Evolutionary conservation across 2,888 invertebrate species (phyloP), one percentile per base, ranked within the genome.

Genomic region (Trichogramma dendrolimi): DNA sequence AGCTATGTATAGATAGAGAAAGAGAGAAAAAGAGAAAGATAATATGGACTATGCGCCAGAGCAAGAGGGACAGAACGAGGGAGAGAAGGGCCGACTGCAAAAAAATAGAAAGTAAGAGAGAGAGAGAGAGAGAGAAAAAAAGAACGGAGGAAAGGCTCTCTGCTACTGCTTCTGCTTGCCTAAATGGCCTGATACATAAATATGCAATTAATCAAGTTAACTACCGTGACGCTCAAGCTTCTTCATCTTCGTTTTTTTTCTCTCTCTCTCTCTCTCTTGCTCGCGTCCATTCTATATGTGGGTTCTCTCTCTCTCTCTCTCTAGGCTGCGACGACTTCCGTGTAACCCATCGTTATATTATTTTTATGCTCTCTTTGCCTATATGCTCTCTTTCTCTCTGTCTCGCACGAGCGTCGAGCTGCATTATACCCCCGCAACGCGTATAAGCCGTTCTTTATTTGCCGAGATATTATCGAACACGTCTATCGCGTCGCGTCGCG

Each of bases 181-280:
- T 73, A 74, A 76, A 73, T 74, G 72, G 72, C 68, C 72, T 71
- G 74, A 75, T 75, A 74, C 72, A 75, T 75, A 75, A 75, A 76
- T 76, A 75, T 75, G 74, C 75, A 72, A 75, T 75, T 75, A 75
- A 76, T 76, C 75, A 75, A 72, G 72, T 72, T 72, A 72, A 73
- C 73, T 74, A 69, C 71, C 72, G 64, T 66, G 67, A 68, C 71
- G 70, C 68, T 67, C 66, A 62, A 67, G 67, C 67, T 70, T 68
- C 64, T 66, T 68, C 64, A 65, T 63, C 65, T 66, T 61, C 59
- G 54, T 55, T 54, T 42, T 49, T 62, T 59, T 60, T 51, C 43
- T 55, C 50, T 7, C 6, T 11, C 55, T 44, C 14, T 48, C 58
- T 55, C 27, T 61, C 52, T 60, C 53, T 52, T 54, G 55, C 49